phyloP scores from a whole-genome alignment of 2,888 invertebrate species.

The Ormyrus pomaceus region DNA sequence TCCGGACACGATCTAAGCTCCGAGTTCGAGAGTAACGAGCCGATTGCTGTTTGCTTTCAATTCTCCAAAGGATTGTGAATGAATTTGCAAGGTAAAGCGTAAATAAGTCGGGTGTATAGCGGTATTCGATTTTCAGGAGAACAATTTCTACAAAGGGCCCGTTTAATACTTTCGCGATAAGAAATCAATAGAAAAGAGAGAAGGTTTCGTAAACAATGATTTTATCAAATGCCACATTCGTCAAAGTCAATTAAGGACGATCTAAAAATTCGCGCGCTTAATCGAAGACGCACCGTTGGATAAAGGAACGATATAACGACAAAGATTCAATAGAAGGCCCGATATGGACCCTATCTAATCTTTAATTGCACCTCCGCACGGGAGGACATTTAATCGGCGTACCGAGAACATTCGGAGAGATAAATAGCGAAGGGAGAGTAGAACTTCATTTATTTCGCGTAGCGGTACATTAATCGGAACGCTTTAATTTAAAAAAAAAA shows the following conservation, averaged over 20 bases:
- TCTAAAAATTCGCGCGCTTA: too few species aligned
- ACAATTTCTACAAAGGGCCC: too few species aligned
- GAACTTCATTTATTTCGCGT: slow-evolving; percentile 33
- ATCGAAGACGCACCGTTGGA: neutral
- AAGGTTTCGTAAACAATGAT: too few species aligned
- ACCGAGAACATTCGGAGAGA: slow-evolving; percentile 20
- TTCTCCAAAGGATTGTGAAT: neutral
- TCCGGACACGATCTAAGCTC: neutral
- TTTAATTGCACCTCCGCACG: slow-evolving; percentile 44
- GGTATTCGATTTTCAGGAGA: too few species aligned
- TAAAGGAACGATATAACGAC: neutral
- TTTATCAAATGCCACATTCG: too few species aligned
- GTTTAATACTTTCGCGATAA: too few species aligned
- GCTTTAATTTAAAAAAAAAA: slow-evolving; percentile 19
- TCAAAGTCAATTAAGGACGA: too few species aligned
- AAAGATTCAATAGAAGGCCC: slow-evolving; percentile 2
- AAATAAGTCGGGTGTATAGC: too few species aligned
- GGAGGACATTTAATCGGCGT: slow-evolving; percentile 48
- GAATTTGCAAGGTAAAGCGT: too few species aligned
- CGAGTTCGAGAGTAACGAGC: slow-evolving; percentile 15
- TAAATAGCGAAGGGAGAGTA: slow-evolving; percentile 27
- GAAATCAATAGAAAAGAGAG: too few species aligned
- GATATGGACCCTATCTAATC: slow-evolving; percentile 2
- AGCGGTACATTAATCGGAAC: slow-evolving; percentile 23
- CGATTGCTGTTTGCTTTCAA: slow-evolving; percentile 2